Evolutionary conservation across 2,797 vertebrate genomes (phyloP).

Genomic region (Sebastes taczanowskii): DNA sequence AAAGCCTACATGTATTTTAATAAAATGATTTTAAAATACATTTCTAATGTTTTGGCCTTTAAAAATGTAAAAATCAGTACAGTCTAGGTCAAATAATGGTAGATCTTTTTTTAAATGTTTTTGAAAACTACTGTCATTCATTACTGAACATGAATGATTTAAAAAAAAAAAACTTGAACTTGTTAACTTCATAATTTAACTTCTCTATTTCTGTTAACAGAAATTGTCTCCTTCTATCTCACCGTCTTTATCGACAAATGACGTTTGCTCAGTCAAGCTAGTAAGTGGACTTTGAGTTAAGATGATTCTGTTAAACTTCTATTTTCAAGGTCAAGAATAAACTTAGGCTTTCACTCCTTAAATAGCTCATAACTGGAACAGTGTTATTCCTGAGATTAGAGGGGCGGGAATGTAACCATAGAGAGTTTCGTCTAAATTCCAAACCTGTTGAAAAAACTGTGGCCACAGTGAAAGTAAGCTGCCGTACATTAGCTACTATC

Average conservation of each 20-base stretch:
- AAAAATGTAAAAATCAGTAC: not conserved
- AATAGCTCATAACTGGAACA: not conserved
- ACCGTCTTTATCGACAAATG: not conserved
- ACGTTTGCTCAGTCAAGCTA: not conserved
- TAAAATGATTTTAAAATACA: not conserved
- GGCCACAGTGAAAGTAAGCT: not conserved
- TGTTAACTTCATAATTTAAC: not conserved
- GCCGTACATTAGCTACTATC: not conserved
- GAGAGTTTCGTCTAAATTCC: not conserved
- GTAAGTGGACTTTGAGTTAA: not conserved
- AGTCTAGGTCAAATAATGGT: too few species aligned
- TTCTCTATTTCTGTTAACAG: not conserved
- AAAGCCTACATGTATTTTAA: not conserved
- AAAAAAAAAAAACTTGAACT: not conserved
- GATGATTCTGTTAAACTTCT: not conserved
- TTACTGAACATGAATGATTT: not conserved
- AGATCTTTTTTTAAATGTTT: not conserved
- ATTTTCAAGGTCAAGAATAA: not conserved
- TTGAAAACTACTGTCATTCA: not conserved
- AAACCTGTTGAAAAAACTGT: constrained; percentile 17
- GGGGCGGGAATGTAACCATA: not conserved
- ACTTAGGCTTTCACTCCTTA: not conserved
- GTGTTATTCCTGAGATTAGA: not conserved
- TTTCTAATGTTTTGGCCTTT: not conserved
- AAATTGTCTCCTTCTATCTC: not conserved